These are phyloP conservation scores for Camponotus fellah DNA, from an alignment of 2,888 invertebrate species.

Conservation along the genomic window DNA sequence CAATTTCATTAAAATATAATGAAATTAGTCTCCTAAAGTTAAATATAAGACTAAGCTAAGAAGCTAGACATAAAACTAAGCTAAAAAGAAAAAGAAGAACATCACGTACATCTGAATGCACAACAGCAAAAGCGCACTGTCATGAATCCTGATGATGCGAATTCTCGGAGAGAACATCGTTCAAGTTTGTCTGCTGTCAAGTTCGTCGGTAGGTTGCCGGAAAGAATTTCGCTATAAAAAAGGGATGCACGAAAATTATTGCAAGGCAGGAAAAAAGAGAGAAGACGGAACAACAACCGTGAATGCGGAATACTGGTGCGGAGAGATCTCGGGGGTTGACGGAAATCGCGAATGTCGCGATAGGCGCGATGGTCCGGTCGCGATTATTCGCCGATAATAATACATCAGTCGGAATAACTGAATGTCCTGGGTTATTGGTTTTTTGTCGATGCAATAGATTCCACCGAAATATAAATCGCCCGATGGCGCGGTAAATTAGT, in stretches of 20 bases:
- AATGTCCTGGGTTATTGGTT: constrained; percentile 72
- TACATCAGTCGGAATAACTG: constrained; percentile 75
- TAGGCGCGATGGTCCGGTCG: constrained; percentile 45
- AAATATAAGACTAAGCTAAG: constrained; percentile 4
- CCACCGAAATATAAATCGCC: constrained; percentile 73
- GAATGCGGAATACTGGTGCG: constrained; percentile 9
- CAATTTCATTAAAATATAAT: constrained; percentile 22
- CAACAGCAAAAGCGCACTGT: constrained; percentile 45
- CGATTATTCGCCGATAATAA: constrained; percentile 69
- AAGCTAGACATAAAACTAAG: background rate
- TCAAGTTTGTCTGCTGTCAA: constrained; percentile 55
- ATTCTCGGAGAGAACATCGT: constrained; percentile 23
- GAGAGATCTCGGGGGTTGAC: constrained; percentile 41
- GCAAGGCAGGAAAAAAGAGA: background rate
- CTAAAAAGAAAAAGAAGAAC: background rate
- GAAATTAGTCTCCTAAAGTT: constrained; percentile 10
- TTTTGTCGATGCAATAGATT: constrained; percentile 74
- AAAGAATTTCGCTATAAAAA: constrained; percentile 46
- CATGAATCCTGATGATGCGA: constrained; percentile 40
- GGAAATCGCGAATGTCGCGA: constrained; percentile 56
- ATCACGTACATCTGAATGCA: constrained; percentile 24
- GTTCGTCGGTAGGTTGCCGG: constrained; percentile 51
- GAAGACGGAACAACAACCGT: background rate
- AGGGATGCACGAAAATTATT: background rate
- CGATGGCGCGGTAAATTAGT: constrained; percentile 73